phyloP scores from a whole-genome alignment of 2,797 vertebrate genomes.

The Falco biarmicus region DNA sequence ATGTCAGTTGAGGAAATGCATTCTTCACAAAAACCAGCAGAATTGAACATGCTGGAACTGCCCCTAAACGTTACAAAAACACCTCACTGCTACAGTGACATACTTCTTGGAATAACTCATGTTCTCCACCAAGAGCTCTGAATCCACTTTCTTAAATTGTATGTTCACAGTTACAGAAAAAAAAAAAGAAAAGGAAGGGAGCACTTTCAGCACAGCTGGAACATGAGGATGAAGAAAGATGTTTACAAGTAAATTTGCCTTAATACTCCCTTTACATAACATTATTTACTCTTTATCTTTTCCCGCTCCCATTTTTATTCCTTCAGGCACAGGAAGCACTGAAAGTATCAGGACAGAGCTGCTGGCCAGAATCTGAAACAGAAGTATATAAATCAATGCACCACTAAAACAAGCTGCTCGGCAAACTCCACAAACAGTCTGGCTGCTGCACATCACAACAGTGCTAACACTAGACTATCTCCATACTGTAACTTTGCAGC shows the following conservation, averaged over 20 bases:
- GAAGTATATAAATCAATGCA: neutral
- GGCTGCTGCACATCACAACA: neutral
- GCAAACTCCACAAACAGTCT: neutral
- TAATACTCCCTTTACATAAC: neutral
- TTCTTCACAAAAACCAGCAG: neutral
- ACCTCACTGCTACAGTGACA: neutral
- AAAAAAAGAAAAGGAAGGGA: accelerated
- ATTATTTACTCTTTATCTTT: neutral
- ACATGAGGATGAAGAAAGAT: neutral
- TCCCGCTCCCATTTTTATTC: neutral
- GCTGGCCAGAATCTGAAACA: neutral
- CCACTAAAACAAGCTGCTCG: neutral
- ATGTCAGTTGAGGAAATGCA: neutral
- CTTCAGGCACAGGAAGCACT: neutral
- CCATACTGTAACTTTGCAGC: neutral
- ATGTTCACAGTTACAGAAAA: neutral
- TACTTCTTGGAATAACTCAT: neutral
- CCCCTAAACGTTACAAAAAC: neutral
- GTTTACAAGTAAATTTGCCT: neutral
- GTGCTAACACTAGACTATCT: accelerated
- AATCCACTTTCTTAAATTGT: accelerated
- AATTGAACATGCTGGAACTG: neutral
- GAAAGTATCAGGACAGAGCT: neutral
- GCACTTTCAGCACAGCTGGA: neutral
- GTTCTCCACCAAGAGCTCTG: neutral